These are phyloP conservation scores for Eidolon helvum DNA, from an alignment of 2,113 vertebrate genomes.

Conservation along the genomic window DNA sequence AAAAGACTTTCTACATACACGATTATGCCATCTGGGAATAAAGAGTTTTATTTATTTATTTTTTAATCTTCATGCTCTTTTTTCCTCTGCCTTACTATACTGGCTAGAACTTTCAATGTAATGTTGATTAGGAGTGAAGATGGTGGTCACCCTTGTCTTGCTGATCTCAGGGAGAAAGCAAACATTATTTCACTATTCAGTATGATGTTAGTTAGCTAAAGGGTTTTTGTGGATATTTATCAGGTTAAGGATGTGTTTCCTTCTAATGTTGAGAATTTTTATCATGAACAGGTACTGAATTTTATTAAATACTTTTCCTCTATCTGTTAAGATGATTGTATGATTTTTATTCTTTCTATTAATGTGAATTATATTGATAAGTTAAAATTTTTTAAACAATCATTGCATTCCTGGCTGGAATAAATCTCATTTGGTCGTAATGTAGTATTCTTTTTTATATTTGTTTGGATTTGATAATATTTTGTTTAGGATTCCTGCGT, in stretches of 20 bases:
- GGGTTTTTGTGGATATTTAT: not conserved
- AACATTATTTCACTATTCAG: not conserved
- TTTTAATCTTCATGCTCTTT: not conserved
- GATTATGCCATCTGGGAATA: not conserved
- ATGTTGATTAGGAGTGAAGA: not conserved
- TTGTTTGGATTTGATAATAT: constrained; percentile 1
- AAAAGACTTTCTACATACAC: not conserved
- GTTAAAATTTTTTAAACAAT: not conserved
- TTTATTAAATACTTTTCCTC: not conserved
- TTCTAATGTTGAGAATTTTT: not conserved
- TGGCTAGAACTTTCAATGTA: not conserved
- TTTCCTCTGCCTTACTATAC: not conserved
- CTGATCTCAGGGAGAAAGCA: not conserved
- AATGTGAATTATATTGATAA: not conserved
- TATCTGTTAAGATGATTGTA: not conserved
- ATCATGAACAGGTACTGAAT: not conserved
- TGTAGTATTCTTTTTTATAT: not conserved
- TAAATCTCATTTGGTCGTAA: constrained; percentile 17
- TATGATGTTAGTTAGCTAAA: not conserved
- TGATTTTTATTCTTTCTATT: not conserved
- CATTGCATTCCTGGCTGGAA: not conserved
- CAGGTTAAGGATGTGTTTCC: not conserved
- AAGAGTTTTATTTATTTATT: not conserved
- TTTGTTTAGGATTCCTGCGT: not conserved
- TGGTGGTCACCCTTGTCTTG: not conserved